These are phyloP conservation scores for Amphiura filiformis DNA, from an alignment of 35 echinoderm and acorn worm species.

Conservation along the genomic window DNA sequence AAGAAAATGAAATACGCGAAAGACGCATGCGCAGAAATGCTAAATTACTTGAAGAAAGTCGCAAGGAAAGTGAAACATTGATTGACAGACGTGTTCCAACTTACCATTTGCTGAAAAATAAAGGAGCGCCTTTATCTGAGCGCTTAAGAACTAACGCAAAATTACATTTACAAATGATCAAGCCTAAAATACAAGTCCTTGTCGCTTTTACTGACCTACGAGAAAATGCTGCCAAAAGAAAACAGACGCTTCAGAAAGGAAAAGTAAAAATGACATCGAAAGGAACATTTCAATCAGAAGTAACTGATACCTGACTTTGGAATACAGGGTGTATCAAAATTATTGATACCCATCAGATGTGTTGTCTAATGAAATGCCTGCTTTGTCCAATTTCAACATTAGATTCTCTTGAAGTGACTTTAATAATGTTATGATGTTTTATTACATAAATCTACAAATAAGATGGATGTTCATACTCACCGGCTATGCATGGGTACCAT, in stretches of 20 bases:
- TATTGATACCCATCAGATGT: no score
- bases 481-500: no score
- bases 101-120: slow-evolving; percentile 36
- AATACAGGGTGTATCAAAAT: no score
- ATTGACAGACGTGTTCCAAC: slow-evolving; percentile 57
- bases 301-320: neutral
- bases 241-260: slow-evolving; percentile 22
- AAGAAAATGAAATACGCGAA: slow-evolving; percentile 36
- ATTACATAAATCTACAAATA: no score
- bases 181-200: slow-evolving; percentile 24
- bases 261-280: neutral
- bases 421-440: no score
- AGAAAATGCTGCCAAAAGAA: slow-evolving; percentile 17
- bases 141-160: slow-evolving; percentile 30
- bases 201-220: slow-evolving; percentile 38
- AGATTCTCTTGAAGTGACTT: no score
- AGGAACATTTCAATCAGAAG: slow-evolving; percentile 50
- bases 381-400: no score
- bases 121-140: slow-evolving; percentile 55
- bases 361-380: no score
- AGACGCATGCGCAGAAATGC: slow-evolving; percentile 25
- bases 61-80: slow-evolving; percentile 47
- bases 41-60: slow-evolving; percentile 44
- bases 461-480: no score
- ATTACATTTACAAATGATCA: slow-evolving; percentile 17